phyloP scores from a whole-genome alignment of 2,888 invertebrate species.

The Pollenia amentaria region DNA sequence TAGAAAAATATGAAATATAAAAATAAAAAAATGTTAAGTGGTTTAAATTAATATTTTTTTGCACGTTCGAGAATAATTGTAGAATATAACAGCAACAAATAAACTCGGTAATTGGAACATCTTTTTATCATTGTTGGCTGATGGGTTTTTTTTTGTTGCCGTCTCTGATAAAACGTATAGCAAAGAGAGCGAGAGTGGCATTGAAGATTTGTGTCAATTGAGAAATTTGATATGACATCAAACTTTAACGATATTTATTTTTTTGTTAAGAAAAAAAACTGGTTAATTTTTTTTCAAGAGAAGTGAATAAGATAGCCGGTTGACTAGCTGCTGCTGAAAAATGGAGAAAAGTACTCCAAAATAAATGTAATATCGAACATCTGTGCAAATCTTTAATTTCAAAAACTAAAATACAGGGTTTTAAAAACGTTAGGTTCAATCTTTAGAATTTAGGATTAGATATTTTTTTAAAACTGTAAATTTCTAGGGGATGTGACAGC shows the following conservation, averaged over 20 bases:
- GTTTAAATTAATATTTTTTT: conserved; percentile 40
- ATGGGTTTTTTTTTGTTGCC: neutral
- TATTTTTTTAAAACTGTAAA: too few species aligned
- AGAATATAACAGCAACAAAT: conserved; percentile 3
- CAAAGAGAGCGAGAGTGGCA: conserved; percentile 17
- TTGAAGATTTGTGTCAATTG: conserved; percentile 35
- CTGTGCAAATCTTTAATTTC: neutral
- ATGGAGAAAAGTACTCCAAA: neutral
- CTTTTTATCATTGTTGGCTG: conserved; percentile 6
- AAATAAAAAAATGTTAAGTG: conserved; percentile 49
- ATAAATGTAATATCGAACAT: conserved; percentile 5
- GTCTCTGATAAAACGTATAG: conserved; percentile 11
- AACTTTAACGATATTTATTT: conserved; percentile 10
- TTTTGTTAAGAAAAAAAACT: conserved; percentile 17
- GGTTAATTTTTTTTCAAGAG: conserved; percentile 7
- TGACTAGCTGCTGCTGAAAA: neutral
- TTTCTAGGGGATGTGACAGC: too few species aligned
- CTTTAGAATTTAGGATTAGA: too few species aligned
- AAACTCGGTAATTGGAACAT: conserved; percentile 38
- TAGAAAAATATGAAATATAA: conserved; percentile 13
- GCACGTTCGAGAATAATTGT: conserved; percentile 42
- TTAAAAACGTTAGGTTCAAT: too few species aligned
- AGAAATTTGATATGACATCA: conserved; percentile 31
- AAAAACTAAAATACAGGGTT: too few species aligned
- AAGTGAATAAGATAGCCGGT: neutral